Evolutionary conservation across 2,113 vertebrate species (phyloP).

Genomic region (Notechis scutatus): DNA sequence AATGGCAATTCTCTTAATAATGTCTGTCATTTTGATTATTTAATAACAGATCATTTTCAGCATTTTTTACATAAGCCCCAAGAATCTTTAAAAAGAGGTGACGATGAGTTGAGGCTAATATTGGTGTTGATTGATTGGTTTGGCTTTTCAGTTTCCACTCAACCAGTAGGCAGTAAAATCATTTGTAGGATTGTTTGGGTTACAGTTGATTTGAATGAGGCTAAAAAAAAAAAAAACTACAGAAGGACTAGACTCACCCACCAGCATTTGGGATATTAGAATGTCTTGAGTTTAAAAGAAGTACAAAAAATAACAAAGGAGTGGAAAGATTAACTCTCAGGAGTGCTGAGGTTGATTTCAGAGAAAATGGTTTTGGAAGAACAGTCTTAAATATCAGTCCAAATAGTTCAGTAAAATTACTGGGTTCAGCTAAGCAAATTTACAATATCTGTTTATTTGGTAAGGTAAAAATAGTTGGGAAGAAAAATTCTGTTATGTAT

Average conservation of each 20-base stretch:
- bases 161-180: background rate
- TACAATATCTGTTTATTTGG: background rate
- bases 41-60: background rate
- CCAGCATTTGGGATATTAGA: background rate
- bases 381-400: background rate
- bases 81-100: background rate
- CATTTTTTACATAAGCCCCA: background rate
- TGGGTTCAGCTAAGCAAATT: background rate
- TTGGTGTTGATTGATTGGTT: background rate
- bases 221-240: background rate
- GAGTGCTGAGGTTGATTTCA: background rate
- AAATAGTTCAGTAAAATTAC: background rate
- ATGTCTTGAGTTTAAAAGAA: background rate
- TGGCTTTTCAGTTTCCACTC: background rate
- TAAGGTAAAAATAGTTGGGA: background rate
- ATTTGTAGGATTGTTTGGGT: background rate
- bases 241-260: background rate
- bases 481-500: background rate
- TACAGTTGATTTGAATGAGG: background rate
- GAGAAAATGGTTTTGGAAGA: background rate
- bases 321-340: background rate
- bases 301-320: background rate
- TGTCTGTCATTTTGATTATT: background rate
- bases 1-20: background rate
- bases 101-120: background rate